Evolutionary conservation across 2,113 vertebrate genomes (phyloP), one percentile per base, ranked within the genome.

Genomic region (Barbus barbus): DNA sequence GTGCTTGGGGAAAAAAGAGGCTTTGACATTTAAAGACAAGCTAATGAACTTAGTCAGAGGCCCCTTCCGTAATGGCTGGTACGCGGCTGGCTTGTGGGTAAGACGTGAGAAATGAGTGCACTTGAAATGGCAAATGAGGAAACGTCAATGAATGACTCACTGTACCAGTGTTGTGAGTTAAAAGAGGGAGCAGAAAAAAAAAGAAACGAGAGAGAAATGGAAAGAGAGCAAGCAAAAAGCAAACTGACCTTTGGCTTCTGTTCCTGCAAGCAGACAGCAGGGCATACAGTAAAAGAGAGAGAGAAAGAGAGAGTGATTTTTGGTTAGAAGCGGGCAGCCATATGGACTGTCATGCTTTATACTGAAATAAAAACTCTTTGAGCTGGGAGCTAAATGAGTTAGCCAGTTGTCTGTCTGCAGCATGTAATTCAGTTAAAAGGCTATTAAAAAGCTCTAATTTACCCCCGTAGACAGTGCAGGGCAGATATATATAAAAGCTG

Each of bases 211-310:
- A 44, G 24, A 36, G 48, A 51, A 51, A 51, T 51, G 48, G 48
- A 51, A 51, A 51, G 79, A 51, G 79, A 65, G 48, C 51, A 79
- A 63, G 41, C 38, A 22, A 46, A 48, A 60, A 44, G 51, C n/a
- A 75, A 63, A 93, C 92, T 91, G 79, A 94, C 93, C 93, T 93
- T 92, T 94, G 38, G 85, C 91, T 91, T 94, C 93, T 92, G 89
- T 60, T 92, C 81, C 91, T 81, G 87, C 16, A 87, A 89, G 78
- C 63, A 81, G 83, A 77, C 65, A 90, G 80, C 48, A 53, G 81
- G 81, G 36, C 83, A 89, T 88, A 72, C 83, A 90, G 80, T 84
- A 48, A 38, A 20, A 79, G 38, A 80, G 51, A 72, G 79, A 82
- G 46, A 78, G 33, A 75, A 53, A 16, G 22, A 88, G n/a, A 61